Evolutionary conservation across 2,113 vertebrate genomes (phyloP).

Genomic region (Glaucomys volans): DNA sequence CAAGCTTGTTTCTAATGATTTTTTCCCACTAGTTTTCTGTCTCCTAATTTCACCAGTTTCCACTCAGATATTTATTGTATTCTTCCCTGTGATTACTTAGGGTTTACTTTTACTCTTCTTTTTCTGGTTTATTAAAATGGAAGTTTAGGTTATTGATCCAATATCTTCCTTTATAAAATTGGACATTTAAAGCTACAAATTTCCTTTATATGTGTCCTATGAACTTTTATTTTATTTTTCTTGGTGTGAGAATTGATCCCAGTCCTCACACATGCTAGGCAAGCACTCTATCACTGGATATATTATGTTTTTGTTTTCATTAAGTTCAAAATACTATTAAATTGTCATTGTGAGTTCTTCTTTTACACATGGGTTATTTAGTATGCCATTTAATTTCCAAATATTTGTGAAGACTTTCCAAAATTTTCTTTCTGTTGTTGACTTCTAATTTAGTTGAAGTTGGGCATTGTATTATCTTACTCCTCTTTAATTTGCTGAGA

Average conservation of each 20-base stretch:
- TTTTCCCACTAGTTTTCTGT: slow-evolving; percentile 1
- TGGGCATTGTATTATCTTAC: background rate
- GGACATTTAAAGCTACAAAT: background rate
- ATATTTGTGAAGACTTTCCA: background rate
- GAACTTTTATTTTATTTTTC: background rate
- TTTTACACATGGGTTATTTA: background rate
- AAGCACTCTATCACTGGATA: background rate
- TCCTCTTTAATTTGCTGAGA: background rate
- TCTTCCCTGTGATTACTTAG: background rate
- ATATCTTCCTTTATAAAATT: background rate
- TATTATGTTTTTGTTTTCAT: background rate
- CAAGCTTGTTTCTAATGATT: background rate
- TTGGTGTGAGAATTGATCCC: background rate
- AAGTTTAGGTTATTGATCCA: slow-evolving; percentile 9
- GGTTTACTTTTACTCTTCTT: background rate
- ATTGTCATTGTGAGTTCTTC: background rate
- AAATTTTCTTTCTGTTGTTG: background rate
- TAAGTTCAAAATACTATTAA: background rate
- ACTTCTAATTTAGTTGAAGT: background rate
- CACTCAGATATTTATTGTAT: background rate
- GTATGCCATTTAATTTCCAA: background rate
- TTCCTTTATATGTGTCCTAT: background rate
- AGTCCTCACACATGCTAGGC: background rate
- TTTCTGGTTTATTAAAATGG: background rate
- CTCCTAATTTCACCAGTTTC: background rate